Base-by-base conservation (phyloP, 1,140 invertebrate genomes). In the Drosophila leontia region DNA sequence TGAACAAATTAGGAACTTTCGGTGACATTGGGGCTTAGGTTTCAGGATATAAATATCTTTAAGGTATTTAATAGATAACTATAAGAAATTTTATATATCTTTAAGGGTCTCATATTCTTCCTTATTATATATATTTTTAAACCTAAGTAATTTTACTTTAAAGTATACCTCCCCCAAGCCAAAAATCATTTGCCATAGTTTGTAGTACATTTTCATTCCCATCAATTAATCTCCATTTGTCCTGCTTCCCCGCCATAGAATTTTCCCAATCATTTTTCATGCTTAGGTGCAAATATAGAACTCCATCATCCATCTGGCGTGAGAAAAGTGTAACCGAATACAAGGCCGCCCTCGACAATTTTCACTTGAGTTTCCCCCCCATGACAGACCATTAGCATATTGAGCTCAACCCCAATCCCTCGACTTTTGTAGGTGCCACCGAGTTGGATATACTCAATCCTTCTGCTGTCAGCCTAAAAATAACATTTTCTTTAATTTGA, bases 401-500 rank as follows among this genome's bases (percentile, higher is more conserved):
- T 53, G 62, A 35, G 39, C 53, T 53, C 50, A 75, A 64, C 59
- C 57, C 42, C 11, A 23, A 23, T 34, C 64, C 48, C 7, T n/a
- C 34, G 42, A 37, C n/a, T 59, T 47, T 13, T 42, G 53, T 41
- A 65, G 74, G 74, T 64, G 70, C 59, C 72, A 44, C 37, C 37
- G 26, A 50, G 71, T 75, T 75, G 60, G 71, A 56, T 74, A 29
- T 65, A 55, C 60, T 77, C 83, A 87, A 87, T 87, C 83, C 83
- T 87, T 85, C 63, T 42, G 48, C 80, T 82, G 83, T 82, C 83
- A 82, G 83, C 71, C 83, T 77, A 87, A 87, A 87, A 87, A 87
- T 87, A 87, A 87, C 77, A 87, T 87, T 87, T 87, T 82, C 75
- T 68, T 87, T 86, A 86, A 87, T 82, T 82, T 80, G 57, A 60